phyloP scores from a whole-genome alignment of 2,888 invertebrate genomes.

The Eucriotettix oculatus region DNA sequence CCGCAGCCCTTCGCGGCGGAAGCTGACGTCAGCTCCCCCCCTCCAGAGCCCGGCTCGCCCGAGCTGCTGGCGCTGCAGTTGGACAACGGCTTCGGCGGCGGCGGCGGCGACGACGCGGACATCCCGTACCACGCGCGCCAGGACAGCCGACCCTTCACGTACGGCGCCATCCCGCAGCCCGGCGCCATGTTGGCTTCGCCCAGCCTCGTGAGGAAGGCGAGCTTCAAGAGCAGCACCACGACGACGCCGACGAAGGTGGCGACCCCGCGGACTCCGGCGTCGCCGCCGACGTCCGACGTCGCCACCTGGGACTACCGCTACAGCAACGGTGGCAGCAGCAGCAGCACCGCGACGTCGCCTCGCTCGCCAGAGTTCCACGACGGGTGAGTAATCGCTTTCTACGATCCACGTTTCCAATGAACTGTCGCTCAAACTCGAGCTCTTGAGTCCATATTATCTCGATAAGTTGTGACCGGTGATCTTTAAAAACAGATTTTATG shows the following conservation, averaged over 20 bases:
- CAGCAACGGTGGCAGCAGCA: slow-evolving; percentile 17
- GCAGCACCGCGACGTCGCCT: slow-evolving; percentile 16
- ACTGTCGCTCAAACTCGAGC: too few relatives aligned
- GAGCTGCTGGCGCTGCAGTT: slow-evolving; percentile 6
- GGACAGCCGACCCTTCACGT: slow-evolving; percentile 77
- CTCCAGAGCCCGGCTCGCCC: neutral
- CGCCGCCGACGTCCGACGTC: slow-evolving; percentile 9
- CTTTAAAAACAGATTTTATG: too few relatives aligned
- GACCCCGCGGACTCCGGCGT: slow-evolving; percentile 1
- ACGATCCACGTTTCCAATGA: neutral
- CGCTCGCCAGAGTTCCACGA: slow-evolving; percentile 31
- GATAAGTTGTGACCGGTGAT: too few relatives aligned
- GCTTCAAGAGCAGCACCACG: slow-evolving; percentile 23
- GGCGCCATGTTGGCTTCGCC: slow-evolving; percentile 67
- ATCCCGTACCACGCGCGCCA: slow-evolving; percentile 86
- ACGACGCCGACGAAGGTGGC: slow-evolving; percentile 8
- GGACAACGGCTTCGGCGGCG: slow-evolving; percentile 15
- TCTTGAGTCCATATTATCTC: too few relatives aligned
- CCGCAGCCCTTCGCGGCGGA: neutral
- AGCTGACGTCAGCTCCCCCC: neutral
- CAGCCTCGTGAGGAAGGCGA: slow-evolving; percentile 63
- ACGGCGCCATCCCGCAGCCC: slow-evolving; percentile 44
- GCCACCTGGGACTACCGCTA: slow-evolving; percentile 16
- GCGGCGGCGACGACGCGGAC: slow-evolving; percentile 23
- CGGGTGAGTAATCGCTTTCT: slow-evolving; percentile 25